Evolutionary conservation across 2,797 vertebrate genomes (phyloP).

Genomic region (Phaenicophaeus curvirostris): DNA sequence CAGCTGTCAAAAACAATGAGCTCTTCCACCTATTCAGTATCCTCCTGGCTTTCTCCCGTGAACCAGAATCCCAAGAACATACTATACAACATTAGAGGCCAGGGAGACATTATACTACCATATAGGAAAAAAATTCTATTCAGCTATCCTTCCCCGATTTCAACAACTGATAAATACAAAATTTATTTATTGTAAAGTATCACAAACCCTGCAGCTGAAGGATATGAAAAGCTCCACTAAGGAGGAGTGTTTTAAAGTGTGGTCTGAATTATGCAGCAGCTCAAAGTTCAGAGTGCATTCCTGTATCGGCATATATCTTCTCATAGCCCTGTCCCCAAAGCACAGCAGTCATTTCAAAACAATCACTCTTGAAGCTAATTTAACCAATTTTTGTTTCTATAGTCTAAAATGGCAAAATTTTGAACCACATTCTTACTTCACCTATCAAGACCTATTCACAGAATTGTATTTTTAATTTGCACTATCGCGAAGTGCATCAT

Average conservation of each 20-base stretch:
- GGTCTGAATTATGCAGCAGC: neutral
- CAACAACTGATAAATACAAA: conserved; percentile 21
- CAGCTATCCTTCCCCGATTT: neutral
- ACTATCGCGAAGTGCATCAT: neutral
- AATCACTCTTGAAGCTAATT: neutral
- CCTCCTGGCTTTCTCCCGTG: neutral
- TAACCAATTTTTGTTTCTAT: neutral
- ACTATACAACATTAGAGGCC: neutral
- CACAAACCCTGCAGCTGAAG: neutral
- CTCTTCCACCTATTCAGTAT: neutral
- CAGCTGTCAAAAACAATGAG: neutral
- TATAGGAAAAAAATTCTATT: neutral
- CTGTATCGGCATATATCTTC: neutral
- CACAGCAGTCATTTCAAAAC: neutral
- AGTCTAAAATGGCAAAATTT: neutral
- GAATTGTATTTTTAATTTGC: neutral
- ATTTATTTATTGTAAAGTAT: neutral
- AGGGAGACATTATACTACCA: neutral
- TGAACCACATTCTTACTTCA: neutral
- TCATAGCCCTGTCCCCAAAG: neutral
- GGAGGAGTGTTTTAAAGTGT: neutral
- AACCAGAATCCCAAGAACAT: neutral
- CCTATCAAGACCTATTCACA: neutral
- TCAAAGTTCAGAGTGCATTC: neutral
- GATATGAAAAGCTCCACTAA: neutral